A percentile compares a stretch with the other conserved stretches of the same genome.
phyloP scores from a whole-genome alignment of 2,113 vertebrate genomes.

The Zosterops pallidus region DNA sequence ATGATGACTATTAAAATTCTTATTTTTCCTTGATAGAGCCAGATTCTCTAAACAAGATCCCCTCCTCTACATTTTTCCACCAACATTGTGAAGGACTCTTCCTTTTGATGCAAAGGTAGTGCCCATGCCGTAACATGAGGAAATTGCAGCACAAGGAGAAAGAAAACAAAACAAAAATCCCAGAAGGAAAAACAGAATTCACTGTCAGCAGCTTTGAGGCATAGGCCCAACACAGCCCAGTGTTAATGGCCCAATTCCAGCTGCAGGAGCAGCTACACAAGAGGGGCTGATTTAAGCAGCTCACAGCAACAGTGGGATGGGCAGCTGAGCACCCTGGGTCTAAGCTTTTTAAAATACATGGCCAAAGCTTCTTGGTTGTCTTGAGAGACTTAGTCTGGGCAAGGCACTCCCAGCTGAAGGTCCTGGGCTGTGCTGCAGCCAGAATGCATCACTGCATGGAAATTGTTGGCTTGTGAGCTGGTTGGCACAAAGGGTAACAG shows the following conservation, averaged over 20 bases:
- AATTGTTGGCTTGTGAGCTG: background rate
- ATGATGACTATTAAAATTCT: constrained; percentile 15
- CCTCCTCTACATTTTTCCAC: constrained; percentile 26
- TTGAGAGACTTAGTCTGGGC: background rate
- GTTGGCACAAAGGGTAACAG: background rate
- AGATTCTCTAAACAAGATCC: constrained; percentile 28
- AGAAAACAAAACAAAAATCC: constrained; percentile 23
- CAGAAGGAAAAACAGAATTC: constrained; percentile 43
- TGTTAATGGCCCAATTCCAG: background rate
- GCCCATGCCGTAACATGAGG: constrained; percentile 52
- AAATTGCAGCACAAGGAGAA: background rate
- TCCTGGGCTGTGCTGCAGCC: background rate
- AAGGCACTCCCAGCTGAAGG: background rate
- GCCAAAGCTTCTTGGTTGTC: background rate
- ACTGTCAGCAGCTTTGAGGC: constrained; percentile 41
- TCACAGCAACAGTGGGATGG: background rate
- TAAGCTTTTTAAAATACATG: background rate
- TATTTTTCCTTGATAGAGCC: constrained; percentile 18
- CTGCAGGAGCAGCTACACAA: background rate
- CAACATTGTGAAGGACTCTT: constrained; percentile 12
- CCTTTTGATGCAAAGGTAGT: constrained; percentile 22
- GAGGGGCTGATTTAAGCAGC: background rate
- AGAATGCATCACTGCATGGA: background rate
- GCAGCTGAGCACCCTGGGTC: background rate
- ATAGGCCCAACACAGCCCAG: background rate